Evolutionary conservation across 2,113 vertebrate genomes (phyloP), one percentile per base, ranked within the genome.

Genomic region (Hydrolagus affinis): DNA sequence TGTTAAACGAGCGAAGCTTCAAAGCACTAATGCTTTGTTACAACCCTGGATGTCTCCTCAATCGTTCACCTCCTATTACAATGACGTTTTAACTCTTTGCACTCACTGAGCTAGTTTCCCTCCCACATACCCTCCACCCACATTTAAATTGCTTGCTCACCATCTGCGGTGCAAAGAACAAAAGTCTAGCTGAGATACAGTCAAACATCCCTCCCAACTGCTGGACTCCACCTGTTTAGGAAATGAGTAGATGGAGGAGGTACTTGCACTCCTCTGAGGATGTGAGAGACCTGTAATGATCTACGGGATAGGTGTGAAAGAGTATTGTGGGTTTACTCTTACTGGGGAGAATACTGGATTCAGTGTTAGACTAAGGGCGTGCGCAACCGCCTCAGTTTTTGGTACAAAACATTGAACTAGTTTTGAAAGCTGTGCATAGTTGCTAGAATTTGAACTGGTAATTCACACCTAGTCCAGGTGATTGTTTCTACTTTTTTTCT

Each of bases 11-110:
- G 25, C 14, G 25, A 17, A 66, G 7, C 60, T 66, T 66, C 60
- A 66, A 66, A 83, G 77, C 23, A 8, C 25, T 17, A 10, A 14
- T 28, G 60, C 77, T 66, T 32, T 66, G 60, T 83, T 9, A 17
- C 4, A 28, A 15, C 25, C 32, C 19, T 21, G 21, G 9, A 30
- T 56, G 9, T 21, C 32, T 56, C 73, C 60, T 17, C 66, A 17
- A 83, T 66, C 60, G 17, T 66, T 83, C 77, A 83, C 77, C 60
- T 66, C 14, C 25, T 25, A 28, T 25, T 12, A 66, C 77, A 83
- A 28, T 17, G 60, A 83, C 77, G n/a, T 80, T 64, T 80, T 64
- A 64, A 80, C 76, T n/a, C 76, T 32, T 83, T 75, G 73, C 73
- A 21, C 32, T 75, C n/a, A 30, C 77, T 30, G 60, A 80, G 15